phyloP scores from a whole-genome alignment of 2,888 invertebrate genomes.

The Camptogramma bilineatum region DNA sequence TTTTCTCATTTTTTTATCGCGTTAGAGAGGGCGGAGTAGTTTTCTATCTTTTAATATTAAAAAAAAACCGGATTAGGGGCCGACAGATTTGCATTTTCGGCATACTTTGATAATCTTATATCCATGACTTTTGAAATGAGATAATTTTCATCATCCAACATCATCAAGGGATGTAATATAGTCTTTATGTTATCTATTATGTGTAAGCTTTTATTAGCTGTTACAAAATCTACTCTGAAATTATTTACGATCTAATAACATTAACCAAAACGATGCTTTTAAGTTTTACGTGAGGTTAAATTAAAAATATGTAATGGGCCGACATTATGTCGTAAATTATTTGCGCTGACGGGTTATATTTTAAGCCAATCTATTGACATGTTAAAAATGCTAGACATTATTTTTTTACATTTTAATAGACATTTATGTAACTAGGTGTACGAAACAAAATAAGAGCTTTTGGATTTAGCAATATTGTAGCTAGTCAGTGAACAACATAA shows the following conservation, averaged over 20 bases:
- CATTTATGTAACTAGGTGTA: no score
- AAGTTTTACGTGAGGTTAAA: slow-evolving; percentile 30
- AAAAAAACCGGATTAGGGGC: no score
- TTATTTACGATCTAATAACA: slow-evolving; percentile 39
- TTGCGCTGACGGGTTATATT: slow-evolving; percentile 37
- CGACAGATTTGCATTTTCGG: no score
- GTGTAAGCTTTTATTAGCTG: slow-evolving; percentile 32
- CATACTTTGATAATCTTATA: not conserved
- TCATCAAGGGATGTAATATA: not conserved
- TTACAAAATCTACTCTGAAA: slow-evolving; percentile 32
- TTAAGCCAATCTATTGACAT: slow-evolving; percentile 32
- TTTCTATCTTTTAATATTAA: no score
- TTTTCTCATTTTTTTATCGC: no score
- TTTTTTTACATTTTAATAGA: no score
- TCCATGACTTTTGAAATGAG: not conserved
- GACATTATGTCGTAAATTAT: slow-evolving; percentile 39
- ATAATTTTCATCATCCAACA: not conserved
- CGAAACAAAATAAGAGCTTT: no score
- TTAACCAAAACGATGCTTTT: slow-evolving; percentile 31
- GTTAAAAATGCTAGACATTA: no score
- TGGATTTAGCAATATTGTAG: no score
- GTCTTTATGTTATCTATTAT: slow-evolving; percentile 9
- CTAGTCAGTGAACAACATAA: no score
- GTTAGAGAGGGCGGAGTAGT: no score
- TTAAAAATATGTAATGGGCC: slow-evolving; percentile 36